Evolutionary conservation across 1,140 invertebrate species (phyloP).

Genomic region (Dendroctonus ponderosae): DNA sequence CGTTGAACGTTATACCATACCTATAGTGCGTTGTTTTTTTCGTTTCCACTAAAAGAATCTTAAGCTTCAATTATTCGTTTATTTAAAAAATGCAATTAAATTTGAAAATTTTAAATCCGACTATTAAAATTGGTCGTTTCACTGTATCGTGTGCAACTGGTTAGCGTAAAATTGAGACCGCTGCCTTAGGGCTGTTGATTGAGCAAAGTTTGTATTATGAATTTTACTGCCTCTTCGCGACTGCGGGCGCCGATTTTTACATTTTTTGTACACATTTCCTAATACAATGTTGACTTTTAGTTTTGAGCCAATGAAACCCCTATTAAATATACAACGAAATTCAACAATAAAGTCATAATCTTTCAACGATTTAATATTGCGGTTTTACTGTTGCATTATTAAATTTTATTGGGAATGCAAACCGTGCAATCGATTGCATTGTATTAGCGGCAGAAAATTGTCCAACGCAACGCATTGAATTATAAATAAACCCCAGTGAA

Average conservation of each 20-base stretch:
- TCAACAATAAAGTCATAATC: conserved; percentile 39
- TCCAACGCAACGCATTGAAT: conserved; percentile 10
- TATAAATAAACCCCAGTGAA: conserved; percentile 17
- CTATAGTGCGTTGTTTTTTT: too few relatives aligned
- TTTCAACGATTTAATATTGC: conserved; percentile 27
- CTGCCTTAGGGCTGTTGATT: conserved; percentile 40
- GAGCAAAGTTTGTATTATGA: conserved; percentile 47
- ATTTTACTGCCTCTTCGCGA: conserved; percentile 45
- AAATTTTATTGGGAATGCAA: conserved; percentile 31
- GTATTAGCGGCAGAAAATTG: conserved; percentile 17
- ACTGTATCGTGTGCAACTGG: conserved; percentile 35
- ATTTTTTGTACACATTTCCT: conserved; percentile 44
- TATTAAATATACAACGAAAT: conserved; percentile 43
- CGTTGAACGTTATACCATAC: too few relatives aligned
- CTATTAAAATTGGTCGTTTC: conserved; percentile 9
- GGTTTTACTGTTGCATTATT: conserved; percentile 29
- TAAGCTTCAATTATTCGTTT: too few relatives aligned
- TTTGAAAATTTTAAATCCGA: conserved; percentile 6
- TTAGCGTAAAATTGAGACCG: conserved; percentile 37
- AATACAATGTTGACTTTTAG: conserved; percentile 45
- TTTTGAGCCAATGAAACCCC: conserved; percentile 43
- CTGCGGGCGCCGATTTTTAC: conserved; percentile 43
- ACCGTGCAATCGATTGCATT: conserved; percentile 22
- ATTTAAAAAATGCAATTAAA: neutral
- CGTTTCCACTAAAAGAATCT: too few relatives aligned